Evolutionary conservation across 1,140 invertebrate genomes (phyloP).

Genomic region (Drosophila sulfurigaster): DNA sequence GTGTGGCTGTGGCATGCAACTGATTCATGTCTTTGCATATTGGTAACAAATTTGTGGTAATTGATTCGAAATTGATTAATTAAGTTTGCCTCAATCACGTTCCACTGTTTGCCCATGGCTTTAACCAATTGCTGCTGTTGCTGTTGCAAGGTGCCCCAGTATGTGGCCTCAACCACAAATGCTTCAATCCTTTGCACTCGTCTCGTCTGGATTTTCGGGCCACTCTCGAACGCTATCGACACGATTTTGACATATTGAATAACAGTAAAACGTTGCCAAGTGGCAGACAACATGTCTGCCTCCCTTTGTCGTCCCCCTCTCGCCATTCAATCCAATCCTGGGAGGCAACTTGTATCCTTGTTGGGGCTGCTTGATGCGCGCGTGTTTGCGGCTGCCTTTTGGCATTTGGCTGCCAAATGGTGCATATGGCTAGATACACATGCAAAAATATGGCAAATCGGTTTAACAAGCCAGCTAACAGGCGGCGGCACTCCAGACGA

Average conservation of each 20-base stretch:
- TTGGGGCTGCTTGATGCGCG: conserved; percentile 49
- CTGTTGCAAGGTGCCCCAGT: conserved; percentile 9
- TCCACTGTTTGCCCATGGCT: conserved; percentile 33
- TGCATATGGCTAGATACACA: conserved; percentile 69
- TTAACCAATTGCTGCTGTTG: conserved; percentile 21
- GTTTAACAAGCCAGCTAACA: conserved; percentile 65
- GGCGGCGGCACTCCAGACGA: conserved; percentile 41
- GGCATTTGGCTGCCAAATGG: conserved; percentile 81
- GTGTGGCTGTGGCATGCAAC: background rate
- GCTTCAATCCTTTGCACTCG: conserved; percentile 22
- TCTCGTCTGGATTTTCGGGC: conserved; percentile 10
- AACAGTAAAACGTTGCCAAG: conserved; percentile 72
- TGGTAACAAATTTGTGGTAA: conserved; percentile 83
- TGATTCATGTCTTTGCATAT: conserved; percentile 83
- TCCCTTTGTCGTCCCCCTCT: conserved; percentile 6
- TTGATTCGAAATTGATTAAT: conserved; percentile 84
- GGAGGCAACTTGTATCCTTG: conserved; percentile 29
- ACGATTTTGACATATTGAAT: conserved; percentile 84
- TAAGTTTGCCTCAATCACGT: conserved; percentile 54
- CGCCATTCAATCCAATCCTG: conserved; percentile 34
- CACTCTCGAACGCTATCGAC: conserved; percentile 80
- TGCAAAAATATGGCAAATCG: conserved; percentile 79
- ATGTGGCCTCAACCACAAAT: conserved; percentile 42
- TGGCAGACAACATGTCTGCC: conserved; percentile 68
- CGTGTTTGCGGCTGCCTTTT: conserved; percentile 78